Percentiles rank a stretch among this genome's conserved stretches.
Evolutionary conservation across 2,797 vertebrate genomes (phyloP).

Genomic region (Iguana delicatissima): DNA sequence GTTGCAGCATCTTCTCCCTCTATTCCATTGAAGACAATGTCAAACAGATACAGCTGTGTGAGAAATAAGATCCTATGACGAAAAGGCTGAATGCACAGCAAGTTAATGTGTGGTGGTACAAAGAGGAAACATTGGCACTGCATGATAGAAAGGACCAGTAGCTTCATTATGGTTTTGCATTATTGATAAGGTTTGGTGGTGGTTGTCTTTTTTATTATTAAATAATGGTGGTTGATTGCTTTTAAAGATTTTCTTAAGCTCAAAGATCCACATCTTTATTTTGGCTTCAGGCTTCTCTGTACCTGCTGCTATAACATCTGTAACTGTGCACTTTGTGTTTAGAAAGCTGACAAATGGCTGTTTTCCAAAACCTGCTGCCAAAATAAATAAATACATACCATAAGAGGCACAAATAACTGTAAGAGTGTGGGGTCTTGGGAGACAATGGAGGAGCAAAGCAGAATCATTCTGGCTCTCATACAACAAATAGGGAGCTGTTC

Average conservation of each 20-base stretch:
- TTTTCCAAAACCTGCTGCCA: conserved; percentile 31
- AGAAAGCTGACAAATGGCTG: conserved; percentile 24
- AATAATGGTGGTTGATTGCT: conserved; percentile 3
- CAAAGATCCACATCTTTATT: conserved; percentile 24
- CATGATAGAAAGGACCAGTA: neutral
- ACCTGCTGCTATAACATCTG: conserved; percentile 38
- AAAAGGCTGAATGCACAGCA: neutral
- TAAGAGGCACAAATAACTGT: conserved; percentile 44
- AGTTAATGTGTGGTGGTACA: neutral
- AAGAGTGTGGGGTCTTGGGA: conserved; percentile 4
- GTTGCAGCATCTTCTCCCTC: neutral
- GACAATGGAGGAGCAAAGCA: conserved; percentile 22
- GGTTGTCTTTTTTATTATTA: neutral
- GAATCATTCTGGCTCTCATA: conserved; percentile 40
- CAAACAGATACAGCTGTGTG: neutral
- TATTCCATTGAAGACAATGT: neutral
- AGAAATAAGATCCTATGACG: neutral
- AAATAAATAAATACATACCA: conserved; percentile 61
- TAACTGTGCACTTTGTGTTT: conserved; percentile 18
- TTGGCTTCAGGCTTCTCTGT: conserved; percentile 1
- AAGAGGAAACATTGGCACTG: neutral
- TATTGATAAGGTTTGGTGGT: conserved; percentile 3
- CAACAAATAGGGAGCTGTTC: conserved; percentile 51
- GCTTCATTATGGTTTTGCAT: neutral
- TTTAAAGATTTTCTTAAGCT: conserved; percentile 16